These are phyloP conservation scores for Polyommatus iphigenia DNA, from an alignment of 2,888 invertebrate species.

Conservation along the genomic window DNA sequence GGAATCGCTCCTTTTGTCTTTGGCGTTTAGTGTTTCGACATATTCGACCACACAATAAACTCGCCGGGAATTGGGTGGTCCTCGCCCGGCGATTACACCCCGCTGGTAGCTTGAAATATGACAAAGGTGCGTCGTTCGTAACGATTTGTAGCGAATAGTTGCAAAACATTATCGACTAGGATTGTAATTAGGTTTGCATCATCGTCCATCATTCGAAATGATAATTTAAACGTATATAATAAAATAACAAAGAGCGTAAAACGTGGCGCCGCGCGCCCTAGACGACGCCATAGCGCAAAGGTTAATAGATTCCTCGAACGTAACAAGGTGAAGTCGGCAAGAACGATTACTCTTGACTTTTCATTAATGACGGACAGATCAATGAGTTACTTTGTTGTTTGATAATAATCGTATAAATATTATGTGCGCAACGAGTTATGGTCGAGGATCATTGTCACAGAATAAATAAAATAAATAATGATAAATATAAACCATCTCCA, in stretches of 20 bases:
- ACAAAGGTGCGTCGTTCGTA: neutral
- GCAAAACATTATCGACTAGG: constrained; percentile 27
- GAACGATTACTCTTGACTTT: constrained; percentile 37
- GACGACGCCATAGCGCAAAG: constrained; percentile 12
- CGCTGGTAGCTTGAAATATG: constrained; percentile 7
- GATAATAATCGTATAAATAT: constrained; percentile 51
- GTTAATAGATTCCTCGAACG: constrained; percentile 30
- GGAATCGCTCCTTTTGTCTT: constrained; percentile 62
- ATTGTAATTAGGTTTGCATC: constrained; percentile 1
- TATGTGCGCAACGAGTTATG: constrained; percentile 46
- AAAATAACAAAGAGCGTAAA: constrained; percentile 27
- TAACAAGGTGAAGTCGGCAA: constrained; percentile 32
- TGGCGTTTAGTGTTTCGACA: constrained; percentile 48
- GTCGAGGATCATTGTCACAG: constrained; percentile 51
- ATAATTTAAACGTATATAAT: constrained; percentile 24
- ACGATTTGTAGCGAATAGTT: constrained; percentile 11
- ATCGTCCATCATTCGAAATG: constrained; percentile 7
- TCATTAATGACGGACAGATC: constrained; percentile 48
- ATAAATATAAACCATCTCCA: neutral
- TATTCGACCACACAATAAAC: constrained; percentile 43
- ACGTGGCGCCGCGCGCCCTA: constrained; percentile 26
- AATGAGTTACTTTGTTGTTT: constrained; percentile 58
- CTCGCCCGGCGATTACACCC: constrained; percentile 28
- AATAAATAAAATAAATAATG: neutral
- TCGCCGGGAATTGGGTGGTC: constrained; percentile 59